phyloP scores from a whole-genome alignment of 1,140 invertebrate genomes.

The Cydia fagiglandana region DNA sequence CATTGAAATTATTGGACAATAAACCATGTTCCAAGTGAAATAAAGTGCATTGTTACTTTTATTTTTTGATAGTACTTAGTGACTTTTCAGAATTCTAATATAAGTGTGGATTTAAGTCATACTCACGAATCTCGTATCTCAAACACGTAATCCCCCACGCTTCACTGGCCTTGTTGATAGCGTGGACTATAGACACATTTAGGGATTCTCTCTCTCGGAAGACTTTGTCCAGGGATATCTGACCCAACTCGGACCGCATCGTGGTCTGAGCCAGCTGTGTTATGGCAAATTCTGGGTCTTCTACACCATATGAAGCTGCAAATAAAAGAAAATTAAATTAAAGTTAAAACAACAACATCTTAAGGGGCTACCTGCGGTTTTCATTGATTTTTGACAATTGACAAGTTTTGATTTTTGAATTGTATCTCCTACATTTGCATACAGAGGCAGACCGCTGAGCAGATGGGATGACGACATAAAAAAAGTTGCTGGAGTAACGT shows the following conservation, averaged over 20 bases:
- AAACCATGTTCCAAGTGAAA: no score
- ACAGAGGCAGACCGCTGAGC: no score
- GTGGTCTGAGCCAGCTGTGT: constrained; percentile 99
- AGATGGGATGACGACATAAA: no score
- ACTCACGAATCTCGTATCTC: constrained; percentile 98
- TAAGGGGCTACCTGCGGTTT: no score
- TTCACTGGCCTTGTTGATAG: constrained; percentile 98
- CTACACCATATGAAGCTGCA: constrained; percentile 97
- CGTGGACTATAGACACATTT: constrained; percentile 97
- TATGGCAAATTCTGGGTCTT: constrained; percentile 99
- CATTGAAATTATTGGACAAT: no score
- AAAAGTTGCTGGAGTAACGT: no score
- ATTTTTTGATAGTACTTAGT: no score
- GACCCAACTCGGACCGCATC: constrained; percentile 99
- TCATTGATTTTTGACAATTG: no score
- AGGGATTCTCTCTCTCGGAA: constrained; percentile 97
- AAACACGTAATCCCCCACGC: constrained; percentile 99
- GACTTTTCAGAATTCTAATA: no score
- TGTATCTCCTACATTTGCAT: no score
- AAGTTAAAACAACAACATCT: not conserved
- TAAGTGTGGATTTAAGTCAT: constrained; percentile 58
- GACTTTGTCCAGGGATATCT: constrained; percentile 98
- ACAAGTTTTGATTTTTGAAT: no score
- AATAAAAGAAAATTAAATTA: not conserved
- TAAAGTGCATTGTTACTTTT: no score